These are phyloP conservation scores for Listrodromus nycthemerus DNA, from an alignment of 2,888 invertebrate genomes.

Conservation along the genomic window DNA sequence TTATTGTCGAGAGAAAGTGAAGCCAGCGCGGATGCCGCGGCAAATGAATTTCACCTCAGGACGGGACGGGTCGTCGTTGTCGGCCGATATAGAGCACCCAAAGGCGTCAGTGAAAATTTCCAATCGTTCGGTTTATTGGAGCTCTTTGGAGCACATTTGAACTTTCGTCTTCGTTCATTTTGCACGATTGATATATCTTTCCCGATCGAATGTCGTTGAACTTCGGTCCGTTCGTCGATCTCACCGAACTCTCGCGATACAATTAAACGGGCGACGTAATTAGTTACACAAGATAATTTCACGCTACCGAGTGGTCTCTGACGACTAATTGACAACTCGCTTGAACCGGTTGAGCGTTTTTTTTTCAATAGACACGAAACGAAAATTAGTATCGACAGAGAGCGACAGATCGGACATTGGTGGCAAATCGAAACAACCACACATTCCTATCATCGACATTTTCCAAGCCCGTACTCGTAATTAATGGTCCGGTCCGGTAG, in stretches of 20 bases:
- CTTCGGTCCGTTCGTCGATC: neutral
- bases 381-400: neutral
- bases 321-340: neutral
- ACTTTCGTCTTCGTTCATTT: neutral
- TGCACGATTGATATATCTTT: neutral
- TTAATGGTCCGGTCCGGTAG: no score
- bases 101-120: constrained; percentile 59
- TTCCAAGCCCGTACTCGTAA: no score
- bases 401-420: neutral
- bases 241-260: neutral
- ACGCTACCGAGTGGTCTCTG: neutral
- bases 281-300: constrained; percentile 3
- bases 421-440: no score
- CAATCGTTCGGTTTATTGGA: constrained; percentile 33
- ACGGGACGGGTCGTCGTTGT: constrained; percentile 49
- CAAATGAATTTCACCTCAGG: constrained; percentile 62
- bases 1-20: constrained; percentile 59
- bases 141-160: neutral
- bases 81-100: constrained; percentile 21
- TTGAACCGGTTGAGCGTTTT: no score
- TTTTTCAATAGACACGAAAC: constrained; percentile 4
- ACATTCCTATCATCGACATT: no score
- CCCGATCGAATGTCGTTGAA: constrained; percentile 20
- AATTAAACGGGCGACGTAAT: constrained; percentile 16
- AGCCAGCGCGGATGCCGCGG: constrained; percentile 52